Evolutionary conservation across 2,797 vertebrate genomes (phyloP).

Genomic region (Novumbra hubbsi): DNA sequence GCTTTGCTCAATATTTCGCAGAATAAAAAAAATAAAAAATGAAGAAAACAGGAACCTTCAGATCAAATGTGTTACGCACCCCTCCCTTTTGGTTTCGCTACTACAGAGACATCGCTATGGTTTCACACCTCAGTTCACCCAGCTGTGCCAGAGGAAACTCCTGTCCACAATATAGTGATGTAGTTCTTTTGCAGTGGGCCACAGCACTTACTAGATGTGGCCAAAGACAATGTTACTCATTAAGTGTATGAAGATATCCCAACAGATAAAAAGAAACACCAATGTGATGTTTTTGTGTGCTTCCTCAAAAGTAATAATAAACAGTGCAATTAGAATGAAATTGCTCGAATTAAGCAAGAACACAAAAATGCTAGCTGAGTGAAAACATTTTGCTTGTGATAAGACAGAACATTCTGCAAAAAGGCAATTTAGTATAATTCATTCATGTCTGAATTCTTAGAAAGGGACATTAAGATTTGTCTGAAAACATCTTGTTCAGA

Average conservation of each 20-base stretch:
- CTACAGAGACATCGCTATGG: constrained; percentile 17
- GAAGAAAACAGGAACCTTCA: constrained; percentile 71
- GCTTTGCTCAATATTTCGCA: constrained; percentile 54
- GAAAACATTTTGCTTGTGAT: too few relatives aligned
- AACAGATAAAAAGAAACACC: neutral
- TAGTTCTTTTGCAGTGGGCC: neutral
- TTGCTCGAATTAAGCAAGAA: too few relatives aligned
- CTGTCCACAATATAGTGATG: neutral
- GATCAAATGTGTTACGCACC: constrained; percentile 47
- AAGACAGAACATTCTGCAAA: too few relatives aligned
- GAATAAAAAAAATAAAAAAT: constrained; percentile 28
- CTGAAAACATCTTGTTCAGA: too few relatives aligned
- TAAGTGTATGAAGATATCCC: neutral
- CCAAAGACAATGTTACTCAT: neutral
- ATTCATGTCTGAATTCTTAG: too few relatives aligned
- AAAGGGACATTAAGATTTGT: too few relatives aligned
- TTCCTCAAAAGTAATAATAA: too few relatives aligned
- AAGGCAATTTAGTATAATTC: too few relatives aligned
- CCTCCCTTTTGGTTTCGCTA: constrained; percentile 52
- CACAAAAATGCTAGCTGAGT: too few relatives aligned
- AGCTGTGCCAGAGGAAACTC: constrained; percentile 47
- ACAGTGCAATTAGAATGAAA: too few relatives aligned
- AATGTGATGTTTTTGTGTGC: neutral
- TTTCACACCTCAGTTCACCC: constrained; percentile 55
- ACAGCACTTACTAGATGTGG: neutral